Evolutionary conservation across 2,797 vertebrate genomes (phyloP).

Genomic region (Halcyon leucocephala): DNA sequence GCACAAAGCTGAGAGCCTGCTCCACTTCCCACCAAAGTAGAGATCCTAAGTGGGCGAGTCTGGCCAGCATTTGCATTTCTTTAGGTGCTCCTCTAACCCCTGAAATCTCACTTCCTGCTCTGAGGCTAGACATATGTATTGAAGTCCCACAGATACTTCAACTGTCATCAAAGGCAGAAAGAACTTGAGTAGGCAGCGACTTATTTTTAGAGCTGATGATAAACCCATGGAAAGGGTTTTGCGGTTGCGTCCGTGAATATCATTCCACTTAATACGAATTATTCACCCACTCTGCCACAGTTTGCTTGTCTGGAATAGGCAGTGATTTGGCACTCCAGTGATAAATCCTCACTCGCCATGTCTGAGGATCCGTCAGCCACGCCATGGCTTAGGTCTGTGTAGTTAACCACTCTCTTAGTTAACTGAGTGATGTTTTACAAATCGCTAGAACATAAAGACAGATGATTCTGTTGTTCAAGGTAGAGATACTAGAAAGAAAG

Average conservation of each 20-base stretch:
- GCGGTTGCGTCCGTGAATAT: not conserved
- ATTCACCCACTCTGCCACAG: not conserved
- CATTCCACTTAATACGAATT: not conserved
- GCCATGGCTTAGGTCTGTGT: not conserved
- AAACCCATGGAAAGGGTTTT: not conserved
- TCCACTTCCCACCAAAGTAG: not conserved
- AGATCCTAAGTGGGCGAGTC: rapidly evolving
- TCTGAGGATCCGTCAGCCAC: not conserved
- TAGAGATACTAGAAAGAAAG: not conserved
- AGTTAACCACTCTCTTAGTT: not conserved
- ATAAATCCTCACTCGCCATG: not conserved
- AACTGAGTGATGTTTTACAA: not conserved
- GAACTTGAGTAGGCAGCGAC: not conserved
- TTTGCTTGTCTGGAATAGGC: not conserved
- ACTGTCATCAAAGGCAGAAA: slow-evolving; percentile 8
- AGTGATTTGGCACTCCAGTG: not conserved
- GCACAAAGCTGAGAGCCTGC: not conserved
- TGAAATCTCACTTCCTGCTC: not conserved
- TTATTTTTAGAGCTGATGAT: slow-evolving; percentile 42
- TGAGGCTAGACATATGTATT: not conserved
- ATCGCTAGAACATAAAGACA: not conserved
- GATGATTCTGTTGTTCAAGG: not conserved
- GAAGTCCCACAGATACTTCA: not conserved
- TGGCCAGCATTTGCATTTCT: rapidly evolving
- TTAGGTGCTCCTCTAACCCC: not conserved